These are phyloP conservation scores for Ochropleura plecta DNA, from an alignment of 2,888 invertebrate species.

Conservation along the genomic window DNA sequence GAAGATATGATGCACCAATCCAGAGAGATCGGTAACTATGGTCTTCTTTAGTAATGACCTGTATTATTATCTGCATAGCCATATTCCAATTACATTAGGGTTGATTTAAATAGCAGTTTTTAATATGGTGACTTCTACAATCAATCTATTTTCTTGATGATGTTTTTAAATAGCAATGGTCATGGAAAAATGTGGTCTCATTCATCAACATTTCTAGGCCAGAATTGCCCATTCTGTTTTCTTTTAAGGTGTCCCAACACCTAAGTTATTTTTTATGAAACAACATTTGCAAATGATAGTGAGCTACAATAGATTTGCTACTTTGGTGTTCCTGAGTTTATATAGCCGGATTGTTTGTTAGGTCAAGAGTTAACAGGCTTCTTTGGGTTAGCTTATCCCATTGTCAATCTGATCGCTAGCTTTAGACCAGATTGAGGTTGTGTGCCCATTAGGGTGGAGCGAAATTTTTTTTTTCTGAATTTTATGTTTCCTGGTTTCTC, in stretches of 20 bases:
- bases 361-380: no score
- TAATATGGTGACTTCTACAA: background rate
- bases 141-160: background rate
- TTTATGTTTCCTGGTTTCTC: no score
- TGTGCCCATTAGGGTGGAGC: no score
- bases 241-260: background rate
- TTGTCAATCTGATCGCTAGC: no score
- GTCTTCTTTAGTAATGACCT: background rate
- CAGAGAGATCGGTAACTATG: background rate
- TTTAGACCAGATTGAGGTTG: no score
- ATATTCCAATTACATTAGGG: background rate
- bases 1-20: background rate
- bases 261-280: background rate
- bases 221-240: no score
- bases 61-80: background rate
- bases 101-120: background rate
- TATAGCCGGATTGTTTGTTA: no score
- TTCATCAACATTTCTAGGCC: background rate
- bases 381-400: no score
- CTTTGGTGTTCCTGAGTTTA: no score
- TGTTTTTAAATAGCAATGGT: background rate
- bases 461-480: no score
- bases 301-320: background rate
- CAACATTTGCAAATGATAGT: background rate
- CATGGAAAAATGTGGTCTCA: background rate